A percentile compares a stretch with the other conserved stretches of the same genome.
These are phyloP conservation scores for Nycticebus coucang DNA, from an alignment of 2,113 vertebrate genomes.

Conservation along the genomic window DNA sequence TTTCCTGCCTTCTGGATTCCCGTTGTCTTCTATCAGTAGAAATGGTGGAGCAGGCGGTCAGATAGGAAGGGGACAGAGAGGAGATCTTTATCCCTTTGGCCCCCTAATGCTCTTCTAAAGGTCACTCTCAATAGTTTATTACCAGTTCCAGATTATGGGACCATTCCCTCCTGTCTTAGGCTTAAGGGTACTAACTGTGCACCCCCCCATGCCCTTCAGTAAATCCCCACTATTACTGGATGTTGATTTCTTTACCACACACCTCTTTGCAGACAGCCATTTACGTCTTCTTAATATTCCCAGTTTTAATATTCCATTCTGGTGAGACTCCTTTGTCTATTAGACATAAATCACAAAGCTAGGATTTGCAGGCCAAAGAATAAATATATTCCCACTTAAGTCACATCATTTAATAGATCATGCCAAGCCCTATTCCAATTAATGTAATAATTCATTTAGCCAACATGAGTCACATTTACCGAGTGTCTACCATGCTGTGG, in stretches of 20 bases:
- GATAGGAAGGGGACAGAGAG: neutral
- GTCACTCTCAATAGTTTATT: neutral
- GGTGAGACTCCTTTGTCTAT: neutral
- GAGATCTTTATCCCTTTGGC: neutral
- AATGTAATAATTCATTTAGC: neutral
- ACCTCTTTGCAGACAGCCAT: neutral
- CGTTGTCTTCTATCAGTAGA: neutral
- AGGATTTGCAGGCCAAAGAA: neutral
- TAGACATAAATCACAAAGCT: neutral
- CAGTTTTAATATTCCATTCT: neutral
- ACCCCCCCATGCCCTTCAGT: neutral
- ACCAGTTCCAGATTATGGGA: neutral
- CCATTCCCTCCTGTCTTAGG: neutral
- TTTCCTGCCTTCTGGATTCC: neutral
- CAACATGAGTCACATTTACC: neutral
- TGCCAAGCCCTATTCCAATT: neutral
- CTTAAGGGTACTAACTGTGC: neutral
- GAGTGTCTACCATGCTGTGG: neutral
- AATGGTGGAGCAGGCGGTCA: neutral
- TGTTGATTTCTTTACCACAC: neutral
- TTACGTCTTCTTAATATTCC: neutral
- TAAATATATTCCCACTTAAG: neutral
- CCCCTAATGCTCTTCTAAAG: neutral
- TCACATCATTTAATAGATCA: neutral
- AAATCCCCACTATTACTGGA: fast-evolving